These are phyloP conservation scores for Bombyx huttoni DNA, from an alignment of 2,888 invertebrate genomes.

Conservation along the genomic window DNA sequence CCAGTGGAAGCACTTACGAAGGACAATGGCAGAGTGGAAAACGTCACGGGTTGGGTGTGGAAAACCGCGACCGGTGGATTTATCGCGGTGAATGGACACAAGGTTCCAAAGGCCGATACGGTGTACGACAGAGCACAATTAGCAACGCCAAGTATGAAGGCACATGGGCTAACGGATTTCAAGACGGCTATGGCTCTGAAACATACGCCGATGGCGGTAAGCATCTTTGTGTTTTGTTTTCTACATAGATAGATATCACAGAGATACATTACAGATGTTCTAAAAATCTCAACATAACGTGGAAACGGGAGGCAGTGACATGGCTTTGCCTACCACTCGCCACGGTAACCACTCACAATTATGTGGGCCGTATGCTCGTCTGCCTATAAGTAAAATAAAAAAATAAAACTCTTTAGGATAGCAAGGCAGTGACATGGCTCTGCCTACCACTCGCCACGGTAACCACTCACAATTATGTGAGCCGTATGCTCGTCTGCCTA, in stretches of 20 bases:
- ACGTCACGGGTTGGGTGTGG: slow-evolving; percentile 97
- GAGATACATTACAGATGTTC: too few relatives aligned
- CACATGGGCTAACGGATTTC: slow-evolving; percentile 98
- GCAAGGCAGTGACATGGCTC: too few relatives aligned
- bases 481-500: too few relatives aligned
- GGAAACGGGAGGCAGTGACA: too few relatives aligned
- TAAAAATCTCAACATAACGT: too few relatives aligned
- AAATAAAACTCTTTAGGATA: too few relatives aligned
- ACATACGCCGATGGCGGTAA: slow-evolving; percentile 99
- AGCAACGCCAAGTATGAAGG: slow-evolving; percentile 98
- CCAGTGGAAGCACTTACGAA: slow-evolving; percentile 94
- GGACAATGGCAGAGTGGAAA: slow-evolving; percentile 99
- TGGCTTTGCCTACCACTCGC: too few relatives aligned
- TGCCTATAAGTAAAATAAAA: too few relatives aligned
- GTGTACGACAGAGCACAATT: slow-evolving; percentile 94
- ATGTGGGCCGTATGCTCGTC: too few relatives aligned
- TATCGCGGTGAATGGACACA: slow-evolving; percentile 99
- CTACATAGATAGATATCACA: not conserved
- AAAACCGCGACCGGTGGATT: slow-evolving; percentile 96
- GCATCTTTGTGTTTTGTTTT: slow-evolving; percentile 39
- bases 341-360: too few relatives aligned
- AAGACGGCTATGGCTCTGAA: slow-evolving; percentile 99
- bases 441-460: too few relatives aligned
- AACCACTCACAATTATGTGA: too few relatives aligned
- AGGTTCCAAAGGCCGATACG: slow-evolving; percentile 98